phyloP scores from a whole-genome alignment of 1,140 invertebrate species.

The Doryteuthis pealeii region DNA sequence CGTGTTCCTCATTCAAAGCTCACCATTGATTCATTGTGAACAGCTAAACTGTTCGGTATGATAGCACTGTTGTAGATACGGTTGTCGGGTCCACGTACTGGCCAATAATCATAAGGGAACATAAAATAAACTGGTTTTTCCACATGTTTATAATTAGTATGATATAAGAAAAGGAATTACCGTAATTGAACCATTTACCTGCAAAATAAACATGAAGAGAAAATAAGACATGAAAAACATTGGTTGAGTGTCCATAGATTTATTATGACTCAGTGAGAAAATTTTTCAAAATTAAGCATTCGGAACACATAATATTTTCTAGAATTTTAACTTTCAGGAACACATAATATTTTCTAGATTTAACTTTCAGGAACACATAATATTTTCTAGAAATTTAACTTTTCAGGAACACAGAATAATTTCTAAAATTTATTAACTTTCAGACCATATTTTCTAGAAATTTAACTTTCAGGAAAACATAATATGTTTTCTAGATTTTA shows the following conservation, averaged over 20 bases:
- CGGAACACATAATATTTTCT: no score
- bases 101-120: conserved; percentile 62
- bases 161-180: conserved; percentile 66
- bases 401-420: no score
- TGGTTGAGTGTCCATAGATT: background rate
- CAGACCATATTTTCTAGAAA: no score
- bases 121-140: conserved; percentile 68
- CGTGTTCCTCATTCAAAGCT: conserved; percentile 57
- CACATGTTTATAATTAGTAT: conserved; percentile 67
- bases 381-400: no score
- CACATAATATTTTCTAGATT: no score
- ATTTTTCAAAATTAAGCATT: no score
- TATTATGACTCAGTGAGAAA: no score
- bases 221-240: background rate
- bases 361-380: no score
- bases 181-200: conserved; percentile 69
- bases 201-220: conserved; percentile 22
- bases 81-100: conserved; percentile 61
- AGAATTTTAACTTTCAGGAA: no score
- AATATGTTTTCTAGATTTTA: no score
- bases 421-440: no score
- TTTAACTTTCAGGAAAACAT: no score
- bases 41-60: conserved; percentile 54
- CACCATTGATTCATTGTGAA: conserved; percentile 56
- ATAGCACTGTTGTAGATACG: conserved; percentile 62